Evolutionary conservation across 2,888 invertebrate species (phyloP), one percentile per base, ranked within the genome.

Genomic region (Phragmatobia fuliginosa): DNA sequence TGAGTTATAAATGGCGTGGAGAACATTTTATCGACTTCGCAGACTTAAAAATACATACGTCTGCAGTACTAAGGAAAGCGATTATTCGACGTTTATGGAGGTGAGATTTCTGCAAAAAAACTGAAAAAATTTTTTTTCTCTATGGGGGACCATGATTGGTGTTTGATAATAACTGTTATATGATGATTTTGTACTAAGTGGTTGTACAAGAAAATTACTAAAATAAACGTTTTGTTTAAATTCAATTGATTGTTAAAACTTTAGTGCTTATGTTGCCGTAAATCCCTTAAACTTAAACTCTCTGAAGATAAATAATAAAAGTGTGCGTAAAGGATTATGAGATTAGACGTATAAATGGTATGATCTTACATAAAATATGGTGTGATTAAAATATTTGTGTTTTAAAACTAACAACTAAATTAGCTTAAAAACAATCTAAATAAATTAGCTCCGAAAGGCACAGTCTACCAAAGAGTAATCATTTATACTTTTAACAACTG

Each of bases 1-100:
- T 25, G 36, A 77, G 74, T 63, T 72, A 77, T 77, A 81, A 77
- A 77, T 8, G 73, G 38, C 63, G 67, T 56, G 45, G 79, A 74
- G 78, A 81, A 62, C 56, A 25, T 59, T 14, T 70, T 75, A 78
- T 77, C 68, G 72, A 59, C 60, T 66, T 59, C 59, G 62, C 58
- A 8, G 31, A 52, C 21, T 32, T n/a, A 45, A 60, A 38, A 59
- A 14, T 59, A 66, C 38, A 58, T 25, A 58, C 38, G 38, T 66
- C 58, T 66, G 59, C 33, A 33, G 11, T 60, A 11, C 6, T 56
- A 14, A 56, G 56, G 16, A 28, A 28, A 28, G 11, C 7, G 49
- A 25, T 11, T 28, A 28, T 28, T 28, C 56, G 28, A 28, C 16
- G 28, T 28, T 56, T 56, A 56, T 16, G 16, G 28, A 56, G 56